Evolutionary conservation across 2,888 invertebrate species (phyloP).

Genomic region (Agonopterix alstromeriana): DNA sequence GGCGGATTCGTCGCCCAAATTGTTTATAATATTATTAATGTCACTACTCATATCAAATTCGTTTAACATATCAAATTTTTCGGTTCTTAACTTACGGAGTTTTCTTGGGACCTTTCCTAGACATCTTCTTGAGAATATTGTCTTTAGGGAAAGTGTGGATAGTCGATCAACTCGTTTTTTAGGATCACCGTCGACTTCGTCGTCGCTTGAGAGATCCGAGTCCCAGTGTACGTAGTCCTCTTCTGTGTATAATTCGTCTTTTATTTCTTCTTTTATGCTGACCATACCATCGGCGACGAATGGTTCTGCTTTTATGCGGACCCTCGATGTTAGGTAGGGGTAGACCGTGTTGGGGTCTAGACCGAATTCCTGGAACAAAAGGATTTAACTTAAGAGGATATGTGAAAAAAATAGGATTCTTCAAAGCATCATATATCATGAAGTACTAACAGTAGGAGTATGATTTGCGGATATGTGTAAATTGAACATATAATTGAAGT

Average conservation of each 20-base stretch:
- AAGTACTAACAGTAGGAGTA: no score
- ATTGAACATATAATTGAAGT: no score
- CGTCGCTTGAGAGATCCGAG: slow-evolving; percentile 26
- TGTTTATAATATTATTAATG: slow-evolving; percentile 34
- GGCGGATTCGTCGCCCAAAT: slow-evolving; percentile 20
- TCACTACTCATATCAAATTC: slow-evolving; percentile 18
- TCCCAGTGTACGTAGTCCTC: slow-evolving; percentile 49
- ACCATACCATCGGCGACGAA: slow-evolving; percentile 37
- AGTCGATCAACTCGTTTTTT: slow-evolving; percentile 27
- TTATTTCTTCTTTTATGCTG: slow-evolving; percentile 32
- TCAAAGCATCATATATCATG: no score
- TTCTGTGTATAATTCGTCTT: slow-evolving; percentile 26
- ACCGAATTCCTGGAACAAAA: slow-evolving; percentile 43
- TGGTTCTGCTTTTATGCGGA: slow-evolving; percentile 31
- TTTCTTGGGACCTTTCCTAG: slow-evolving; percentile 45
- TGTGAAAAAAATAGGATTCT: no score
- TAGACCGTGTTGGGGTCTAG: slow-evolving; percentile 38
- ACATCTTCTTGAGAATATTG: slow-evolving; percentile 40
- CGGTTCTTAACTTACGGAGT: slow-evolving; percentile 24
- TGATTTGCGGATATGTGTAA: no score
- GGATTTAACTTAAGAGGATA: no score
- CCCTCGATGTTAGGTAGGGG: slow-evolving; percentile 32
- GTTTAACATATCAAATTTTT: slow-evolving; percentile 22
- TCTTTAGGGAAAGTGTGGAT: slow-evolving; percentile 35
- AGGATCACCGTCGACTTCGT: slow-evolving; percentile 7